phyloP scores from a whole-genome alignment of 2,888 invertebrate species.

The Pandemis heparana region DNA sequence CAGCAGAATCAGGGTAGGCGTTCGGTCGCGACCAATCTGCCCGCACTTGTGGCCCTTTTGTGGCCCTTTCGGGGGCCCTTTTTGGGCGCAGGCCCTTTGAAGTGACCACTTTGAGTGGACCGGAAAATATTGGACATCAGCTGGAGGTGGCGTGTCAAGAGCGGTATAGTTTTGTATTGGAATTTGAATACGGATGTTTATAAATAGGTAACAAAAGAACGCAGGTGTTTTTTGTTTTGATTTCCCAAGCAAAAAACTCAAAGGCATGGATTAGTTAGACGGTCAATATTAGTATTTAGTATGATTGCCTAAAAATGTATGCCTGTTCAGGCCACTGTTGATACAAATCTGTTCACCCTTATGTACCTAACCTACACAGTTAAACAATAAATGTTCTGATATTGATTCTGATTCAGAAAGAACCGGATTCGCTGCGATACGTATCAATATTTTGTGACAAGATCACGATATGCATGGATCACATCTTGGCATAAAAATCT shows the following conservation, averaged over 20 bases:
- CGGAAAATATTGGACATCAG: constrained; percentile 36
- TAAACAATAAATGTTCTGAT: too few relatives aligned
- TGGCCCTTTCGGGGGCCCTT: constrained; percentile 22
- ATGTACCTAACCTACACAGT: too few relatives aligned
- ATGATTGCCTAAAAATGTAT: too few relatives aligned
- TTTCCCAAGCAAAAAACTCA: background rate
- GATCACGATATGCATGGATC: too few relatives aligned
- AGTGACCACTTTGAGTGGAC: constrained; percentile 35
- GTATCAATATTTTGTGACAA: too few relatives aligned
- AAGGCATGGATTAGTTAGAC: too few relatives aligned
- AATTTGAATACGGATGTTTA: background rate
- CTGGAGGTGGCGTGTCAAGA: constrained; percentile 11
- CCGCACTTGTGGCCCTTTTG: constrained; percentile 39
- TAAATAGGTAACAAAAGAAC: background rate
- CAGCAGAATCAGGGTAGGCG: constrained; percentile 32
- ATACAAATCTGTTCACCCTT: too few relatives aligned
- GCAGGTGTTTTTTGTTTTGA: background rate
- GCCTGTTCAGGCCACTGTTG: too few relatives aligned
- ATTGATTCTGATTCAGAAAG: too few relatives aligned
- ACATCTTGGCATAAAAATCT: too few relatives aligned
- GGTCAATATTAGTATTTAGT: background rate
- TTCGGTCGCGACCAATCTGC: constrained; percentile 34
- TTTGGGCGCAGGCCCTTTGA: constrained; percentile 33
- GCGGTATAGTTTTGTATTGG: constrained; percentile 1
- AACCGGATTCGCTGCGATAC: too few relatives aligned